Conservation (phyloP, 2,888 invertebrate genomes). For the Ischnus inquisitorius region DNA sequence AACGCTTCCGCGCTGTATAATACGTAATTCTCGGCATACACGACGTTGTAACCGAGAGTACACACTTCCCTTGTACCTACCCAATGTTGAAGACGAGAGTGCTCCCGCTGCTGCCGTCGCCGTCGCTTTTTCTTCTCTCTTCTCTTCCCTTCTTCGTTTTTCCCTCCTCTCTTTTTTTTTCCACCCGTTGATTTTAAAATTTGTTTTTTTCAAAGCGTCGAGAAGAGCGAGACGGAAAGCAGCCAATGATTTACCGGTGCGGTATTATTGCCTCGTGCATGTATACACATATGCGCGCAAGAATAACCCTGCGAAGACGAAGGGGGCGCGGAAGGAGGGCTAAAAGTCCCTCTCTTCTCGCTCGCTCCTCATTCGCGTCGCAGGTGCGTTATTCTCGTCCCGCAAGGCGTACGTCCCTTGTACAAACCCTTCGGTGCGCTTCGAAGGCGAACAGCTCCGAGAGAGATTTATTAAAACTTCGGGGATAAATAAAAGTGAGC, state of each 20-base stretch:
- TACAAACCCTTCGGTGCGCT: constrained; percentile 38
- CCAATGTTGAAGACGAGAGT: constrained; percentile 38
- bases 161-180: neutral
- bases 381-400: constrained; percentile 52
- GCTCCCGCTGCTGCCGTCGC: constrained; percentile 19
- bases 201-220: constrained; percentile 37
- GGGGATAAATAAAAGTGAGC: constrained; percentile 51
- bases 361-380: constrained; percentile 12
- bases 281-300: constrained; percentile 40
- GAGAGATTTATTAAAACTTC: constrained; percentile 58
- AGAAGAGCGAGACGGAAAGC: constrained; percentile 34
- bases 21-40: constrained; percentile 51
- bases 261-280: constrained; percentile 61
- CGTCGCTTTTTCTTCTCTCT: constrained; percentile 33
- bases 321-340: constrained; percentile 23
- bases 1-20: constrained; percentile 51
- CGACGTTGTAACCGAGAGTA: constrained; percentile 18
- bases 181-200: constrained; percentile 18
- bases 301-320: constrained; percentile 45
- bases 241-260: constrained; percentile 60
- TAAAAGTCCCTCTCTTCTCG: constrained; percentile 5
- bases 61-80: constrained; percentile 50
- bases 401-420: constrained; percentile 35
- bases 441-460: constrained; percentile 28
- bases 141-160: constrained; percentile 15